Percentiles rank a stretch among this genome's conserved stretches.
Conservation (phyloP, 2,888 invertebrate genomes). For the Limnephilus lunatus region DNA sequence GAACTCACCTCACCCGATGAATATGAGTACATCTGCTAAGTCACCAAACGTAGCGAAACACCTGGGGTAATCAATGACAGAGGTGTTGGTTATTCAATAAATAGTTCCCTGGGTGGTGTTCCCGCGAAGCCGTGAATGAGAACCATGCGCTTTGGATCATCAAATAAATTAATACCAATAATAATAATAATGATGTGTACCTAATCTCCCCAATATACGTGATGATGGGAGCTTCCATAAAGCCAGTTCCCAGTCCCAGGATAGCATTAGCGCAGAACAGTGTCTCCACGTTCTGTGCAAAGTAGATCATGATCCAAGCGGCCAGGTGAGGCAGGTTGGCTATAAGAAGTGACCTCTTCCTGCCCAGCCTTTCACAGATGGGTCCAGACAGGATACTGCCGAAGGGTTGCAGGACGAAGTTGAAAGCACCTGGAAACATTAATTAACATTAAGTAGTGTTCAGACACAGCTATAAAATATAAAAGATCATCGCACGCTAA, state of each 20-base stretch:
- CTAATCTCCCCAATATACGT: conserved; percentile 80
- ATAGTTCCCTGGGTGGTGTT: no score
- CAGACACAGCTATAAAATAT: no score
- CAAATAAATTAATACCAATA: no score
- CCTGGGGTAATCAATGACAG: no score
- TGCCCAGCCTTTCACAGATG: conserved; percentile 76
- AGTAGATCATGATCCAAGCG: conserved; percentile 78
- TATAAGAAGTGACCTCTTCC: conserved; percentile 77
- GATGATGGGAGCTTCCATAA: conserved; percentile 80
- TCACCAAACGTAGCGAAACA: no score
- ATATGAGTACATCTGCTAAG: no score
- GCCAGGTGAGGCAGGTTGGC: conserved; percentile 79
- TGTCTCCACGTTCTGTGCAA: conserved; percentile 74
- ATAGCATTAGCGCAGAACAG: conserved; percentile 76
- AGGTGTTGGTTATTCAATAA: no score
- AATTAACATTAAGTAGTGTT: no score
- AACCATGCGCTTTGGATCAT: no score
- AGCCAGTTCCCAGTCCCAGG: conserved; percentile 78
- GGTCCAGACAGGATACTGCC: conserved; percentile 79
- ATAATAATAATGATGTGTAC: conserved; percentile 68
- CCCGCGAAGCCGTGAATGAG: no score
- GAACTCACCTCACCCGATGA: no score
- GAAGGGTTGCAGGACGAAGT: conserved; percentile 78
- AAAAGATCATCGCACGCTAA: no score
- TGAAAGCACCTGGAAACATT: conserved; percentile 77